These are phyloP conservation scores for Cepaea hortensis DNA, from an alignment of 2,888 invertebrate genomes.

Conservation along the genomic window DNA sequence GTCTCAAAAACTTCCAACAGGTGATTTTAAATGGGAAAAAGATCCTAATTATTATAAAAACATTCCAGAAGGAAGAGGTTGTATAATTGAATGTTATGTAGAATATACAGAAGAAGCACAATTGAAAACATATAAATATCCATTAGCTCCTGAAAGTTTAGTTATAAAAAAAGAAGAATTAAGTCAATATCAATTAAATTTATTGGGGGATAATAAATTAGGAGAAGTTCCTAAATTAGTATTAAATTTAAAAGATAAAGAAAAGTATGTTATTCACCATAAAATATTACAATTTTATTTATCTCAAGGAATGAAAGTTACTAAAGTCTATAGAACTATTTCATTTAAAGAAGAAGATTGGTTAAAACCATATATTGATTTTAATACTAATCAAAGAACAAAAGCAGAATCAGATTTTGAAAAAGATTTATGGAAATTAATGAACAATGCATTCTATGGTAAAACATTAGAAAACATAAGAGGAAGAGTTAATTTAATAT, in stretches of 20 bases:
- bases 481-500: slow-evolving; percentile 17
- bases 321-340: slow-evolving; percentile 65
- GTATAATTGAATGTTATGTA: slow-evolving; percentile 43
- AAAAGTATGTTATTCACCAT: slow-evolving; percentile 64
- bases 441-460: slow-evolving; percentile 29
- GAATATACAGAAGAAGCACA: slow-evolving; percentile 44
- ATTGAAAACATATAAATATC: slow-evolving; percentile 43
- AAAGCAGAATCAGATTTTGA: slow-evolving; percentile 68
- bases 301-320: slow-evolving; percentile 56
- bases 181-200: slow-evolving; percentile 44
- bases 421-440: slow-evolving; percentile 62
- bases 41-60: slow-evolving; percentile 28
- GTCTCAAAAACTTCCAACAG: slow-evolving; percentile 41
- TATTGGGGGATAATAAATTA: slow-evolving; percentile 33
- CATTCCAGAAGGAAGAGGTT: slow-evolving; percentile 35
- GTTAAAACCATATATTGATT: slow-evolving; percentile 70
- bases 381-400: slow-evolving; percentile 60
- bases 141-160: slow-evolving; percentile 40
- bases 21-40: slow-evolving; percentile 42
- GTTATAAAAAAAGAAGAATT: slow-evolving; percentile 45
- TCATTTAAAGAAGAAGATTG: slow-evolving; percentile 65
- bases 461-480: slow-evolving; percentile 34
- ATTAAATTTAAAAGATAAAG: neutral
- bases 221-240: slow-evolving; percentile 14
- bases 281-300: slow-evolving; percentile 66